Evolutionary conservation across 2,888 invertebrate species (phyloP).

Genomic region (Deilephila porcellus): DNA sequence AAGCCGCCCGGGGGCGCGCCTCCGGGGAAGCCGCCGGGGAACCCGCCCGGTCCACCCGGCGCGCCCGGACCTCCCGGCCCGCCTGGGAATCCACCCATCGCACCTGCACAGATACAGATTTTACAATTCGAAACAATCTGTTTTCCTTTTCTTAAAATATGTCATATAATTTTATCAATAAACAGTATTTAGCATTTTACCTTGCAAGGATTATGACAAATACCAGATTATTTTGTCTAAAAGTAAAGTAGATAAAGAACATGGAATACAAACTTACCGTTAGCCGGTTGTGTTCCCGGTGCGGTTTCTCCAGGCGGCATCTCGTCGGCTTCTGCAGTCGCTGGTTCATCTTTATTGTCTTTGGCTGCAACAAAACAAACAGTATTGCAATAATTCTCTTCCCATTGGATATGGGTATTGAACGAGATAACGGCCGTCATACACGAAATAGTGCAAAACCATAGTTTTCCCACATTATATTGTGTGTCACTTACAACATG

Average conservation of each 20-base stretch:
- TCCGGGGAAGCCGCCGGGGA: conserved; percentile 23
- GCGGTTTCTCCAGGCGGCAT: conserved; percentile 64
- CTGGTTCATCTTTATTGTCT: conserved; percentile 48
- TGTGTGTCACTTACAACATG: too few relatives aligned
- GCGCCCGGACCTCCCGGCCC: conserved; percentile 7
- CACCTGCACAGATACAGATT: neutral
- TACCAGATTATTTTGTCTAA: too few relatives aligned
- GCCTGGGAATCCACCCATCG: conserved; percentile 2
- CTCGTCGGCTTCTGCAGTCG: conserved; percentile 54
- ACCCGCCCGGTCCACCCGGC: neutral
- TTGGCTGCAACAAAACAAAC: conserved; percentile 38
- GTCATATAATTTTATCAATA: too few relatives aligned
- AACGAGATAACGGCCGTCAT: too few relatives aligned
- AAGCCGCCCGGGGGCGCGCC: conserved; percentile 31
- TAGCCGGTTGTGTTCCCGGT: conserved; percentile 40
- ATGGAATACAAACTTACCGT: neutral
- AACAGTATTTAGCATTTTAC: too few relatives aligned
- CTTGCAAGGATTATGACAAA: too few relatives aligned
- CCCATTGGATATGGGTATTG: neutral
- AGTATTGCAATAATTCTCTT: neutral
- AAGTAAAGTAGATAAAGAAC: neutral
- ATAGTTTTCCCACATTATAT: too few relatives aligned
- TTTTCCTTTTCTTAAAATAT: too few relatives aligned
- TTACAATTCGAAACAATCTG: neutral
- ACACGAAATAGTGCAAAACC: too few relatives aligned